Conservation (phyloP, 2,888 invertebrate genomes). For the Zootermopsis nevadensis region DNA sequence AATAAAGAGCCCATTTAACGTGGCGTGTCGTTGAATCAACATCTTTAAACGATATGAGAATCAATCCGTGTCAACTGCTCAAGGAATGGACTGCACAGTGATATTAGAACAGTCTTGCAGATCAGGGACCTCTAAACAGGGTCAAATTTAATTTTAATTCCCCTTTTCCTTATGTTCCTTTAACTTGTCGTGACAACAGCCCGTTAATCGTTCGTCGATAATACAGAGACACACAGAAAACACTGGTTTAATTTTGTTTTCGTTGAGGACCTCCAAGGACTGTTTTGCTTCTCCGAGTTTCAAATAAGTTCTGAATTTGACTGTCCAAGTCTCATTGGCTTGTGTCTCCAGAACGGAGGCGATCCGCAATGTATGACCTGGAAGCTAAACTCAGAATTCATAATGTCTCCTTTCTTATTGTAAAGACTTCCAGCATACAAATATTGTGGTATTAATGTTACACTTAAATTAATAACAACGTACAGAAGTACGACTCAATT, state of each 20-base stretch:
- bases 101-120: not conserved
- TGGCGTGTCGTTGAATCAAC: no score
- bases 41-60: no score
- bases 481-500: no score
- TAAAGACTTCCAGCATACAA: no score
- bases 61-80: no score
- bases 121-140: not conserved
- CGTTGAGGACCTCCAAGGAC: not conserved
- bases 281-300: not conserved
- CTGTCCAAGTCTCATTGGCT: not conserved
- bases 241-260: not conserved
- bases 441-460: no score
- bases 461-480: no score
- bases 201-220: constrained; percentile 31
- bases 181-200: constrained; percentile 10
- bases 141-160: constrained; percentile 33
- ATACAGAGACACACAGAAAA: constrained; percentile 19
- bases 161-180: not conserved
- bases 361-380: no score
- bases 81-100: no score
- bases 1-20: no score
- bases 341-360: not conserved
- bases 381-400: no score
- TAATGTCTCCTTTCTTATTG: no score
- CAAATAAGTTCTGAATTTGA: not conserved